A percentile compares a stretch with the other conserved stretches of the same genome.
Conservation (phyloP, 2,113 vertebrate species). For the Rhabdomys dilectus region DNA sequence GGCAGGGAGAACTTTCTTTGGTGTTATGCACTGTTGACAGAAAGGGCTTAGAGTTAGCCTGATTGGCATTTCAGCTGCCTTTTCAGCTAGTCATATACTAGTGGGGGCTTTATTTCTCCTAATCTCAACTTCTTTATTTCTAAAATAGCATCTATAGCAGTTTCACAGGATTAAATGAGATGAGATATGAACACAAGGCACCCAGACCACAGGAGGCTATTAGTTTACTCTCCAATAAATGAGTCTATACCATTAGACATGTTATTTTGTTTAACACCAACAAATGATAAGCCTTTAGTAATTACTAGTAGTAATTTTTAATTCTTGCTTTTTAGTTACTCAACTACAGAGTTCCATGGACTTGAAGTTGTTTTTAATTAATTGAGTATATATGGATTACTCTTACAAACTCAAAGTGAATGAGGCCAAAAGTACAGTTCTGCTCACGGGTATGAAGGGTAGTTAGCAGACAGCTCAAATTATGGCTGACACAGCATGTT, state of each 20-base stretch:
- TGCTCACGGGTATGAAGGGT: not conserved
- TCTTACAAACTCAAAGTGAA: not conserved
- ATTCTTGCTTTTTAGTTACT: not conserved
- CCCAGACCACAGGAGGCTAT: not conserved
- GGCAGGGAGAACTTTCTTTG: not conserved
- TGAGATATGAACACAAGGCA: not conserved
- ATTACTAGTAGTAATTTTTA: not conserved
- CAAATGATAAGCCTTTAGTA: not conserved
- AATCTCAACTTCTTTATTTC: conserved; percentile 22
- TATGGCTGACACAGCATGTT: not conserved
- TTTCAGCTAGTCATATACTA: not conserved
- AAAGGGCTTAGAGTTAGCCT: not conserved
- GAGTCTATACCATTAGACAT: not conserved
- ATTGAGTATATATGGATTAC: not conserved
- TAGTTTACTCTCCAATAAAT: conserved; percentile 24
- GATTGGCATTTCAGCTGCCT: not conserved
- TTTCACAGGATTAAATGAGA: not conserved
- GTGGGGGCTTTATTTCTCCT: not conserved
- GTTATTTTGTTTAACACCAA: not conserved
- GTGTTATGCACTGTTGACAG: not conserved
- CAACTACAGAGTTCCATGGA: not conserved
- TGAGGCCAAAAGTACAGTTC: not conserved
- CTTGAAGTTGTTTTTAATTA: not conserved
- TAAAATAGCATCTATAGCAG: conserved; percentile 1
- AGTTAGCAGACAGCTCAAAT: not conserved